Evolutionary conservation across 2,888 invertebrate genomes (phyloP).

Genomic region (Cataglyphis altisquamis): DNA sequence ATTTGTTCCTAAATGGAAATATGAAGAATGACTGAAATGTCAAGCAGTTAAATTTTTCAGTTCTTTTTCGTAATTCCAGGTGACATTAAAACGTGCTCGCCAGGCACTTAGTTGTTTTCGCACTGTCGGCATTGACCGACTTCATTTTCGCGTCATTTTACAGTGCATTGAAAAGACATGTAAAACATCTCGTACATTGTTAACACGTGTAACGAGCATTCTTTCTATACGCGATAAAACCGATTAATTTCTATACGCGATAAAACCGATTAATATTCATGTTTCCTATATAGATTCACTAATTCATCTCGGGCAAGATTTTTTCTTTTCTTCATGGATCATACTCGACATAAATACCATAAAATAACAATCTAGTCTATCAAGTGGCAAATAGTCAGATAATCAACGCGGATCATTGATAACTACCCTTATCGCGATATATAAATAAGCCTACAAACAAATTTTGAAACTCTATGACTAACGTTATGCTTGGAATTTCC

Average conservation of each 20-base stretch:
- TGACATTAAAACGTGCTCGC: background rate
- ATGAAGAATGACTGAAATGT: background rate
- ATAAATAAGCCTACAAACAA: background rate
- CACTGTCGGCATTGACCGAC: background rate
- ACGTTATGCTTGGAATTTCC: background rate
- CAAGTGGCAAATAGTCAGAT: background rate
- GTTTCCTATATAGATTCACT: background rate
- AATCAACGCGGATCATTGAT: background rate
- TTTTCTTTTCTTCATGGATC: background rate
- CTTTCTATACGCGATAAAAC: background rate
- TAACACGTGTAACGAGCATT: slow-evolving; percentile 6
- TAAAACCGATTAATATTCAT: background rate
- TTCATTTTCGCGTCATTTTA: background rate
- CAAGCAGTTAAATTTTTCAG: background rate
- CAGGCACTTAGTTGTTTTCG: background rate
- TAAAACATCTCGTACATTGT: background rate
- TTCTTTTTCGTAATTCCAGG: too few relatives aligned
- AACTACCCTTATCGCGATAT: background rate
- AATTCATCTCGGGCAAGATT: background rate
- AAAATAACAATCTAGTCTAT: background rate
- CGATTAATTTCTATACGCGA: background rate
- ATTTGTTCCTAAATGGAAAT: too few relatives aligned
- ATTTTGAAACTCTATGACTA: background rate
- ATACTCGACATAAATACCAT: background rate
- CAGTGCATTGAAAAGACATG: background rate